phyloP scores from a whole-genome alignment of 1,140 invertebrate species.

The Drosophila guanche region DNA sequence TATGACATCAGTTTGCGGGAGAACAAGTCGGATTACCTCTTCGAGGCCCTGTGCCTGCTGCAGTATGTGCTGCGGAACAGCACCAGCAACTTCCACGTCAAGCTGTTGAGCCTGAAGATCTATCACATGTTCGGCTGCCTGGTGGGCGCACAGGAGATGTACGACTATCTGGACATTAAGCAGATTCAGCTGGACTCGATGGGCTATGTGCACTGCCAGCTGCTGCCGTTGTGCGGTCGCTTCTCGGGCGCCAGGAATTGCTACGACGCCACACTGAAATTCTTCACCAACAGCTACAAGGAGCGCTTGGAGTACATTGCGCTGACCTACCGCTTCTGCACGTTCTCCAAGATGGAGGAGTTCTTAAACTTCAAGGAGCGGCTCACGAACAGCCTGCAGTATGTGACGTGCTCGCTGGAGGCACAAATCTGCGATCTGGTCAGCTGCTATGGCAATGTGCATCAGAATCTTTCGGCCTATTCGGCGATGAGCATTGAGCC shows the following conservation, averaged over 20 bases:
- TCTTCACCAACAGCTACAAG: constrained; percentile 94
- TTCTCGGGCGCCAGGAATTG: constrained; percentile 87
- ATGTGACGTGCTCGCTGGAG: constrained; percentile 90
- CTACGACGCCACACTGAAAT: constrained; percentile 90
- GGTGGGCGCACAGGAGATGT: constrained; percentile 88
- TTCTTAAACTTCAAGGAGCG: constrained; percentile 93
- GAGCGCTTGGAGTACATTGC: constrained; percentile 96
- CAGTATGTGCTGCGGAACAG: constrained; percentile 89
- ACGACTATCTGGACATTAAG: constrained; percentile 93
- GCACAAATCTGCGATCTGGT: constrained; percentile 91
- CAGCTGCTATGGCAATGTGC: constrained; percentile 68
- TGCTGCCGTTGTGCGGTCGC: constrained; percentile 88
- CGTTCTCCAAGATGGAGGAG: constrained; percentile 95
- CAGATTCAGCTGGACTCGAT: constrained; percentile 97
- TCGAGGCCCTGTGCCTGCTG: constrained; percentile 88
- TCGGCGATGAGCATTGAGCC: constrained; percentile 84
- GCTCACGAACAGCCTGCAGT: constrained; percentile 93
- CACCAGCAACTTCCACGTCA: constrained; percentile 91
- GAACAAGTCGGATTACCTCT: constrained; percentile 86
- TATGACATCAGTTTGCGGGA: constrained; percentile 87
- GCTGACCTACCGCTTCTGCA: constrained; percentile 96
- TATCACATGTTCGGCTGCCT: constrained; percentile 90
- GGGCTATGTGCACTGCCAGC: constrained; percentile 91
- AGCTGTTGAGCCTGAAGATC: constrained; percentile 89
- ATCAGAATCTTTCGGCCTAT: constrained; percentile 73